Percentiles rank a stretch among this genome's conserved stretches.
These are phyloP conservation scores for Plectropomus leopardus DNA, from an alignment of 2,113 vertebrate species.

Conservation along the genomic window DNA sequence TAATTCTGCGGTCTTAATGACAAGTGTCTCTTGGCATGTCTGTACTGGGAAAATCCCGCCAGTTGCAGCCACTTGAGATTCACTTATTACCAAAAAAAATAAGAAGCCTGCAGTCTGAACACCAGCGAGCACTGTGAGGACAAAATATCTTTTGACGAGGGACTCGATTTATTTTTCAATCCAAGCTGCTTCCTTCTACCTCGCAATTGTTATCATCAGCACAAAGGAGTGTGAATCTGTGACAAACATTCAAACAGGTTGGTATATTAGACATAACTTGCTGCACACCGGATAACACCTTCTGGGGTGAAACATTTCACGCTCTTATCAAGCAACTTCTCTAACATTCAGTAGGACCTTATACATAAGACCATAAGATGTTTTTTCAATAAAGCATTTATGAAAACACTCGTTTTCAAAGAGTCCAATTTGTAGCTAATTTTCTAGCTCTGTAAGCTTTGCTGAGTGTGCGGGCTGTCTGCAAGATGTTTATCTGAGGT, in stretches of 20 bases:
- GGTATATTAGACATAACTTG: not conserved
- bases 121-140: not conserved
- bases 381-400: not conserved
- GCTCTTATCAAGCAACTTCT: not conserved
- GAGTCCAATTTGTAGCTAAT: not conserved
- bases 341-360: not conserved
- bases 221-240: conserved; percentile 8
- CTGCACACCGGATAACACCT: not conserved
- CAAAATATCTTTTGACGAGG: conserved; percentile 1
- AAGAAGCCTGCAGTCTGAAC: conserved; percentile 30
- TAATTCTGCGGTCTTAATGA: conserved; percentile 23
- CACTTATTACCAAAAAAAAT: conserved; percentile 35
- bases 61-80: conserved; percentile 14
- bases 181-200: conserved; percentile 26
- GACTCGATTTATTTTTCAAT: conserved; percentile 25
- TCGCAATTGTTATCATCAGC: conserved; percentile 14
- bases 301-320: conserved; percentile 13
- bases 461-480: not conserved
- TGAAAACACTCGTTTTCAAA: not conserved
- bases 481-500: conserved; percentile 4
- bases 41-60: conserved; percentile 19
- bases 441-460: not conserved
- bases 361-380: not conserved
- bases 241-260: conserved; percentile 7
- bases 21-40: conserved; percentile 12